phyloP scores from a whole-genome alignment of 2,888 invertebrate genomes.

The Hanleya hanleyi region DNA sequence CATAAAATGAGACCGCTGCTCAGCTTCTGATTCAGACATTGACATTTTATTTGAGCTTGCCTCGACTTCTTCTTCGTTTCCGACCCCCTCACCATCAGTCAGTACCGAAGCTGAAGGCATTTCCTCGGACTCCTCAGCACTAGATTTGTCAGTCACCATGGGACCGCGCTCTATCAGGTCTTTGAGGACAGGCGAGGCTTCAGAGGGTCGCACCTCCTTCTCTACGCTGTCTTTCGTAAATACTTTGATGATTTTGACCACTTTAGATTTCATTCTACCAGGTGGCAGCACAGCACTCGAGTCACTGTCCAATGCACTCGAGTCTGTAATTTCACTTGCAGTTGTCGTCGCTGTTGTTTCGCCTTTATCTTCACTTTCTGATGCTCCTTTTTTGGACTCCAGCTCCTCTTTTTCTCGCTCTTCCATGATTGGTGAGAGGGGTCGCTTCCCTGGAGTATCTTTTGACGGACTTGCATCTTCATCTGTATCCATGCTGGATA shows the following conservation, averaged over 20 bases:
- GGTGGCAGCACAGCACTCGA: background rate
- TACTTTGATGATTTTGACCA: background rate
- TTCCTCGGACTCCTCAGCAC: background rate
- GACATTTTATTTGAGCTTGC: slow-evolving; percentile 12
- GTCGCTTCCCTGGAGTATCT: background rate
- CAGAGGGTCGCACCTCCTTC: background rate
- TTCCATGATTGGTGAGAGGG: slow-evolving; percentile 7
- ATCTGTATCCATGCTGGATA: slow-evolving; percentile 25
- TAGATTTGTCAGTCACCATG: background rate
- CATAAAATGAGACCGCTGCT: slow-evolving; percentile 25
- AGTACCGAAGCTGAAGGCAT: background rate
- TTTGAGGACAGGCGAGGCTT: too few species aligned
- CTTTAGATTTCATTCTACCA: background rate
- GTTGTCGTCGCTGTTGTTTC: slow-evolving; percentile 2
- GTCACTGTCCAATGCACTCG: slow-evolving; percentile 3
- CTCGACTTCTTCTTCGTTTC: background rate
- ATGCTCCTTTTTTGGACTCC: slow-evolving; percentile 17
- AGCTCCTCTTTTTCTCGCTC: slow-evolving; percentile 2
- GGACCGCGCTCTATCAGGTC: too few species aligned
- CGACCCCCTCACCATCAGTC: background rate
- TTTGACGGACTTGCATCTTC: slow-evolving; percentile 31
- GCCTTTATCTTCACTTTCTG: slow-evolving; percentile 30
- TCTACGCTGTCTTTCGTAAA: background rate
- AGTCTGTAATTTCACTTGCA: background rate
- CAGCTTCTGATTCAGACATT: slow-evolving; percentile 23